These are phyloP conservation scores for Microctenopoma stevenorrisi DNA, from an alignment of 2,797 vertebrate genomes.

Conservation along the genomic window DNA sequence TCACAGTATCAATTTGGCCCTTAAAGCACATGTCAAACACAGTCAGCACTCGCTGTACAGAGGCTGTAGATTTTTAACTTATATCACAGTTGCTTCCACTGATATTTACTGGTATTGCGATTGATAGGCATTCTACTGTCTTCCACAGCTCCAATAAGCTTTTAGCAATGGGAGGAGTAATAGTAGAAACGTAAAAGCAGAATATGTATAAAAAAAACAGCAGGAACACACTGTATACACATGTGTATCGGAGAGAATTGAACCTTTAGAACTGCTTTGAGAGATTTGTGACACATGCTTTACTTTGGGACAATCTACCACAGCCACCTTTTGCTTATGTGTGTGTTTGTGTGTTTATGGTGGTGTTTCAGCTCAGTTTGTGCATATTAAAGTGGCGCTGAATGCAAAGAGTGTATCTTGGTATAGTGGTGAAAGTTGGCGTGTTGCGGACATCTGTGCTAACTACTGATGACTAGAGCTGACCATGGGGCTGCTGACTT, in stretches of 20 bases:
- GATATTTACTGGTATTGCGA: constrained; percentile 13
- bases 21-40: constrained; percentile 19
- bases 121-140: constrained; percentile 19
- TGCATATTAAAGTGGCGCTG: constrained; percentile 31
- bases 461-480: constrained; percentile 9
- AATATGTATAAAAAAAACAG: neutral
- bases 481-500: constrained; percentile 18
- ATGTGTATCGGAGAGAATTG: neutral
- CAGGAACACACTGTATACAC: neutral
- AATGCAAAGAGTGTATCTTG: constrained; percentile 31
- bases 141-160: constrained; percentile 17
- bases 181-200: constrained; percentile 2
- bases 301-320: neutral
- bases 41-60: neutral
- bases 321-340: too few relatives aligned
- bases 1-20: constrained; percentile 40
- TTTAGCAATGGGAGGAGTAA: neutral
- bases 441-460: neutral
- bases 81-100: constrained; percentile 19
- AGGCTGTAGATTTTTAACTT: constrained; percentile 18
- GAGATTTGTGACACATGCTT: neutral
- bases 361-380: constrained; percentile 31
- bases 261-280: neutral
- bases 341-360: neutral
- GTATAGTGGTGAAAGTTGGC: constrained; percentile 35